Base-by-base conservation (phyloP, 35 echinoderm and acorn worm genomes). In the Lytechinus pictus region DNA sequence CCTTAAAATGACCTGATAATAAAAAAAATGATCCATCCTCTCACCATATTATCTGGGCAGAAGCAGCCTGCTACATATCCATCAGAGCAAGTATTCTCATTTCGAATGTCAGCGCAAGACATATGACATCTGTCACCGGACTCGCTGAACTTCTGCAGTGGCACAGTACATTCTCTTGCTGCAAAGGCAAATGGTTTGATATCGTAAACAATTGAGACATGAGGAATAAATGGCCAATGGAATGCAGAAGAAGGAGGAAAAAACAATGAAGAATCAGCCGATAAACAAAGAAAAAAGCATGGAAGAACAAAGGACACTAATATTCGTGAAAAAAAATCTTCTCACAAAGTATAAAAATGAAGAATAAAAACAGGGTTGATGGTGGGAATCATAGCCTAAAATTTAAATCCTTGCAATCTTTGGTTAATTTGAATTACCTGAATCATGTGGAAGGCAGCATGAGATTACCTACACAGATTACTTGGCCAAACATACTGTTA, bases 1-100 rank as follows among this genome's bases (percentile, higher is more conserved):
- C 33, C 33, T 44, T 44, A 44, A 44, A 44, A 44, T 1, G n/a
- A n/a, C n/a, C 0, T 44, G 0, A 44, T 44, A 2, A 44, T 44
- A 44, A 44, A 9, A 58, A 79, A n/a, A 7, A n/a, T 7, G 21
- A 24, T 19, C n/a, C 88, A 10, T 52, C 88, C 52, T 54, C 54
- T 93, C 54, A 93, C 92, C 92, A 55, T 27, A 57, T 44, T 44
- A 13, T 55, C 16, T 55, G 52, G 92, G 92, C 92, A 93, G 53
- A 55, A 93, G 52, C 92, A 93, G 4, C 92, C 92, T 27, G 54
- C 11, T 54, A 93, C 10, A 54, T 27, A 55, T 5, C 27, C 52
- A 13, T 9, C 5, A 3, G 4, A 13, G 92, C 92, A 93, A 19
- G 53, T 24, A 1, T 93, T 54, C 54, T 93, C 27, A 55, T 33